Evolutionary conservation across 2,888 invertebrate genomes (phyloP).

Genomic region (Elegia similella): DNA sequence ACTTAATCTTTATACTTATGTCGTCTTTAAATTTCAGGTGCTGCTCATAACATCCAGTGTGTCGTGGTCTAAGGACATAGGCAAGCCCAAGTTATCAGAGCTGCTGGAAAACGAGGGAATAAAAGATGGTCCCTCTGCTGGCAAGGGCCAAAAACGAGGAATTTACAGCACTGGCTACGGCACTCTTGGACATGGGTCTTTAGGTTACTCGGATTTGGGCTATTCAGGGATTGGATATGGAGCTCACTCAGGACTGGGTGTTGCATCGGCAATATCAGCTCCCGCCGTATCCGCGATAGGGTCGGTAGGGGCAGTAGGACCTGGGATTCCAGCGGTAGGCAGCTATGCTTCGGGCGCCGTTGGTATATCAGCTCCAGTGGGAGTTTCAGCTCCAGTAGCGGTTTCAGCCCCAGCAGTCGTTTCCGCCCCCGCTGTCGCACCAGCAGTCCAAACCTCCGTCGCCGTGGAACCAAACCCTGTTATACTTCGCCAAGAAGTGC

Average conservation of each 20-base stretch:
- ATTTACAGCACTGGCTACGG: constrained; percentile 40
- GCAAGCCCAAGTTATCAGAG: constrained; percentile 57
- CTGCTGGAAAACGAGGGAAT: constrained; percentile 59
- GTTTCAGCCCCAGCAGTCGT: constrained; percentile 38
- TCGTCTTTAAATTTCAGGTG: constrained; percentile 46
- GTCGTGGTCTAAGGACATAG: constrained; percentile 56
- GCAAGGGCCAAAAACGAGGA: constrained; percentile 63
- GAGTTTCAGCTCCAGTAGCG: constrained; percentile 33
- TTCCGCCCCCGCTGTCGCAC: constrained; percentile 35
- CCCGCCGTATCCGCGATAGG: constrained; percentile 32
- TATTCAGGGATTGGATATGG: constrained; percentile 20
- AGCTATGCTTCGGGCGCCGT: constrained; percentile 21
- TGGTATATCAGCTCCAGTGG: constrained; percentile 33
- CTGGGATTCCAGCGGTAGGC: constrained; percentile 14
- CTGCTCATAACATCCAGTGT: constrained; percentile 62
- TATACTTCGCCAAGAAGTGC: constrained; percentile 68
- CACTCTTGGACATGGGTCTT: constrained; percentile 20
- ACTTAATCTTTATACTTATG: constrained; percentile 2
- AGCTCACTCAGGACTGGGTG: constrained; percentile 9
- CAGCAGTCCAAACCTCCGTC: constrained; percentile 62
- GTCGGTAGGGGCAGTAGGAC: constrained; percentile 10
- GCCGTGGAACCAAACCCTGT: constrained; percentile 69
- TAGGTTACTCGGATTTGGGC: constrained; percentile 25
- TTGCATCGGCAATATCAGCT: constrained; percentile 18
- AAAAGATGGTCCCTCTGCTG: constrained; percentile 51